These are phyloP conservation scores for Penaeus vannamei DNA, from an alignment of 1,140 invertebrate genomes.

Conservation along the genomic window DNA sequence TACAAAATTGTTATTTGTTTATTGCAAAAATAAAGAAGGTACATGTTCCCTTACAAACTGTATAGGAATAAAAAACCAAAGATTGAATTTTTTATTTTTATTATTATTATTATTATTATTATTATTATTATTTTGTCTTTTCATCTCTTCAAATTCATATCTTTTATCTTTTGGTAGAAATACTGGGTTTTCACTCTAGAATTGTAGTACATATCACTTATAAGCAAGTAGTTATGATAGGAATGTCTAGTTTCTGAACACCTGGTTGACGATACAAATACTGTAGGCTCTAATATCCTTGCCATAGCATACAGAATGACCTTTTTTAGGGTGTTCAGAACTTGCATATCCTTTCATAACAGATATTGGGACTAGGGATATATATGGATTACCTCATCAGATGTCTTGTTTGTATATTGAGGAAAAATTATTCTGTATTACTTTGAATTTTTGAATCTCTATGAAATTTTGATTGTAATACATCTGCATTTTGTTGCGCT, in stretches of 20 bases:
- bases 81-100: slow-evolving; percentile 50
- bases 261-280: not conserved
- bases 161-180: slow-evolving; percentile 41
- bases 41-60: slow-evolving; percentile 62
- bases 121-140: slow-evolving; percentile 32
- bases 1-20: not conserved
- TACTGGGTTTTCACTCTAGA: slow-evolving; percentile 51
- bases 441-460: slow-evolving; percentile 45
- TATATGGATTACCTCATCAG: slow-evolving; percentile 42
- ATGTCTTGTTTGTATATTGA: slow-evolving; percentile 55
- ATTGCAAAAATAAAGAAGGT: slow-evolving; percentile 40
- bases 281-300: slow-evolving; percentile 21
- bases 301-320: slow-evolving; percentile 18
- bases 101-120: slow-evolving; percentile 46
- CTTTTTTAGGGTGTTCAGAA: not conserved
- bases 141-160: slow-evolving; percentile 22
- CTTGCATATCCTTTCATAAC: slow-evolving; percentile 28
- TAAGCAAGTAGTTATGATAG: slow-evolving; percentile 38
- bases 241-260: slow-evolving; percentile 19
- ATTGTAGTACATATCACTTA: slow-evolving; percentile 64
- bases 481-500: slow-evolving; percentile 30
- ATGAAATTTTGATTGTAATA: slow-evolving; percentile 40
- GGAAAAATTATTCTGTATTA: slow-evolving; percentile 10
- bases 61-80: slow-evolving; percentile 59
- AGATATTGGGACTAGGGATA: slow-evolving; percentile 24